A percentile compares a stretch with the other conserved stretches of the same genome.
phyloP scores from a whole-genome alignment of 2,888 invertebrate species.

The Caenorhabditis zanzibari region DNA sequence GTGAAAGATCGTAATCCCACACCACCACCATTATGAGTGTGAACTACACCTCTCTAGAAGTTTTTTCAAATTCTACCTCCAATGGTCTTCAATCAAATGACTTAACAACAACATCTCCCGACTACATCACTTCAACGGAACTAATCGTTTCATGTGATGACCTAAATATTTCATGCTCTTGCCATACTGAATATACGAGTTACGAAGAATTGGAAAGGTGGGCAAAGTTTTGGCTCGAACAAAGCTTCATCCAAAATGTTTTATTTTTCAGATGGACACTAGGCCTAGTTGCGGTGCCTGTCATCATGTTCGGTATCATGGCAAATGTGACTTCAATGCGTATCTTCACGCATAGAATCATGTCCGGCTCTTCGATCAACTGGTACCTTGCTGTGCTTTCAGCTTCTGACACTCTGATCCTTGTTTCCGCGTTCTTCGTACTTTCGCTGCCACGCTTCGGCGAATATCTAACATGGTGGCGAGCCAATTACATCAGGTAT shows the following conservation, averaged over 20 bases:
- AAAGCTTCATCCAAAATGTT: too few species aligned
- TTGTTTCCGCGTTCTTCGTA: slow-evolving; percentile 80
- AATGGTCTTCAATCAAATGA: neutral
- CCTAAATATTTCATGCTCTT: slow-evolving; percentile 75
- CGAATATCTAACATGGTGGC: slow-evolving; percentile 77
- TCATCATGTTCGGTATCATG: slow-evolving; percentile 77
- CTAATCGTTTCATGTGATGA: slow-evolving; percentile 61
- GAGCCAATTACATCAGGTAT: slow-evolving; percentile 78
- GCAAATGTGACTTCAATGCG: slow-evolving; percentile 78
- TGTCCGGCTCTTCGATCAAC: slow-evolving; percentile 78
- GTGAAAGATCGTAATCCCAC: too few species aligned
- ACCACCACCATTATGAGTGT: neutral
- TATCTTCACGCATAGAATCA: slow-evolving; percentile 80
- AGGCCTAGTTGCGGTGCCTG: slow-evolving; percentile 77
- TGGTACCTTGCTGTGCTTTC: slow-evolving; percentile 81
- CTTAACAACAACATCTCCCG: neutral
- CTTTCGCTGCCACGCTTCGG: slow-evolving; percentile 80
- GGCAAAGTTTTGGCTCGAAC: neutral
- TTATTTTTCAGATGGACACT: slow-evolving; percentile 69
- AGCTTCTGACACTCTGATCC: slow-evolving; percentile 78
- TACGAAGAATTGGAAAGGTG: slow-evolving; percentile 76
- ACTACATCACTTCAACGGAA: neutral
- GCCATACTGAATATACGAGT: slow-evolving; percentile 77
- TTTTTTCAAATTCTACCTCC: neutral
- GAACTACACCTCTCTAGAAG: neutral